Conservation (phyloP, 2,888 invertebrate genomes). For the Sepiola atlantica region DNA sequence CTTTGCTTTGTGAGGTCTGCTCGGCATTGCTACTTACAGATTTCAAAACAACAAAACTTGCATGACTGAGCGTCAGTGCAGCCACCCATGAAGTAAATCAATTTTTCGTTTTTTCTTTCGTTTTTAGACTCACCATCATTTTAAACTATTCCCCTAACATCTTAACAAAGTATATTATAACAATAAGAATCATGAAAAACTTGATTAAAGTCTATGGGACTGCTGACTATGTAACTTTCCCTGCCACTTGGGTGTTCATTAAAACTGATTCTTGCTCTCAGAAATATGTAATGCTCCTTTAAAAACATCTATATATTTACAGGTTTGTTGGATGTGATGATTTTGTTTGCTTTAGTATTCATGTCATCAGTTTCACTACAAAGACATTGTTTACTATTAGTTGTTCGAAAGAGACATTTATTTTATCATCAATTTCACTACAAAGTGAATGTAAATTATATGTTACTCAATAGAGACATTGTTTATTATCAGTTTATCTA, state of each 20-base stretch:
- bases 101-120: background rate
- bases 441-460: too few relatives aligned
- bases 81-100: background rate
- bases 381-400: too few relatives aligned
- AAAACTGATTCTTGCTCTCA: background rate
- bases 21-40: background rate
- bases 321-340: background rate
- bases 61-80: background rate
- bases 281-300: background rate
- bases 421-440: too few relatives aligned
- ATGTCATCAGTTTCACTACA: too few relatives aligned
- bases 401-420: too few relatives aligned
- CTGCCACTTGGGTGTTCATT: conserved; percentile 15
- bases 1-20: background rate
- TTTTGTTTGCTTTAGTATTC: background rate
- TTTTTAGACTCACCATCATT: background rate
- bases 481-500: too few relatives aligned
- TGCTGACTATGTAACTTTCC: background rate
- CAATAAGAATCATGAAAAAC: background rate
- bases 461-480: too few relatives aligned
- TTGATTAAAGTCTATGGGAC: background rate
- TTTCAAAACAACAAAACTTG: conserved; percentile 8
- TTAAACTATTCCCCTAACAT: background rate
- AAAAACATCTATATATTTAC: background rate
- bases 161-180: background rate